Evolutionary conservation across 2,113 vertebrate genomes (phyloP), one percentile per base, ranked within the genome.

Genomic region (Dicerorhinus sumatrensis): DNA sequence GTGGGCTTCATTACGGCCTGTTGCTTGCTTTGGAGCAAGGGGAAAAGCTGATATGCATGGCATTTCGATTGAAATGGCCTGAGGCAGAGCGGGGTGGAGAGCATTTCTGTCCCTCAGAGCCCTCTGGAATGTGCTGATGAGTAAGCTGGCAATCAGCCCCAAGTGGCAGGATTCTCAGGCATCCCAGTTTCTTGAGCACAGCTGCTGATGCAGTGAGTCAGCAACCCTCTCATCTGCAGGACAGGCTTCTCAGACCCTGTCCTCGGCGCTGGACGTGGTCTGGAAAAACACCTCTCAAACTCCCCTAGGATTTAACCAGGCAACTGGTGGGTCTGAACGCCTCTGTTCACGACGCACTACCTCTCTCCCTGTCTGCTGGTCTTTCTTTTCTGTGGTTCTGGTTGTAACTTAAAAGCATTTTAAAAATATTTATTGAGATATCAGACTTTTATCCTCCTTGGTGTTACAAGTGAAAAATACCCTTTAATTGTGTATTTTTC

Each of bases 201-300:
- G 0, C 85, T 86, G 98, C 93, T 93, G 95, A 67, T 77, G 83
- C 84, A 83, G 33, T 69, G 1, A 94, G 76, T 92, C 89, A 20
- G 86, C 88, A 76, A 89, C 89, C 84, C 51, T 0, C 0, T 1
- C 0, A 0, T 93, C 95, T 96, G 69, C 46, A 29, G 96, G 90
- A 67, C 0, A 85, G 90, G 77, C 98, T 90, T 0, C 25, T 48
- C 21, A 11, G 2, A 18, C 12, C 12, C 93, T 96, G 93, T 97
- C 93, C 97, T 91, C 96, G 75, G 95, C 46, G 0, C 97, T 97
- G 98, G 97, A 96, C 86, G 87, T 81, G 82, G 2, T 96, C 97
- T 90, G 75, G 51, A 95, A 75, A 80, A 96, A 69, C 39, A 54
- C 33, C 73, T 85, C n/a, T 89, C 42, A 29, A 6, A 3, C 46